Conservation (phyloP, 2,888 invertebrate genomes). For the Heliconius sara region DNA sequence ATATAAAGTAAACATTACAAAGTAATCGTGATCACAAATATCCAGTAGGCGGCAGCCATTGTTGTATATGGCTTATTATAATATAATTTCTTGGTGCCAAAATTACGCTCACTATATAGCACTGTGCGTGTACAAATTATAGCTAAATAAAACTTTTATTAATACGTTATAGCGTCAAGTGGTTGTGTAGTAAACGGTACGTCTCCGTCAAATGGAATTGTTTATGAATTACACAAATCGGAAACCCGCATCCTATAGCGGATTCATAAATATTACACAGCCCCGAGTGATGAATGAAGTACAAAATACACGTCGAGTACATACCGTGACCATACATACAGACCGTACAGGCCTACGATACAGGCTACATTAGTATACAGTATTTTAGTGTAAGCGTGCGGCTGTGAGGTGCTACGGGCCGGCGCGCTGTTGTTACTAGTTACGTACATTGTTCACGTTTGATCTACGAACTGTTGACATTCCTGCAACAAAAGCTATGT, state of each 20-base stretch:
- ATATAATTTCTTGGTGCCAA: conserved; percentile 46
- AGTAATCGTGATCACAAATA: conserved; percentile 5
- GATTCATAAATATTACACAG: conserved; percentile 24
- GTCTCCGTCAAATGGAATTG: neutral
- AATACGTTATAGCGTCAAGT: conserved; percentile 42
- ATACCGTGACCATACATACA: conserved; percentile 38
- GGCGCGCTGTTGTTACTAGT: conserved; percentile 74
- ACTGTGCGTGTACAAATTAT: conserved; percentile 47
- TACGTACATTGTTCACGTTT: conserved; percentile 75
- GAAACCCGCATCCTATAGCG: neutral
- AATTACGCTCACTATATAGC: conserved; percentile 31
- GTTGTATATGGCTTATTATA: conserved; percentile 23
- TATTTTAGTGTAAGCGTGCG: conserved; percentile 46
- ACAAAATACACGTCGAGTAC: conserved; percentile 72
- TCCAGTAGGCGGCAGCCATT: conserved; percentile 20
- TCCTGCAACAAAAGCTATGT: conserved; percentile 80
- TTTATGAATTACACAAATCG: neutral
- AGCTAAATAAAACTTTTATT: conserved; percentile 41
- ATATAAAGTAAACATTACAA: neutral
- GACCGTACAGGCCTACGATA: conserved; percentile 28
- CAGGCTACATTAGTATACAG: neutral
- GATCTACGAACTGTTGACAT: conserved; percentile 81
- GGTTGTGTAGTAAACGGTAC: conserved; percentile 53
- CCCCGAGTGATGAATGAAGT: conserved; percentile 72
- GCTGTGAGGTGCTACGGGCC: conserved; percentile 76